Percentiles rank a stretch among this genome's conserved stretches.
Conservation (phyloP, 2,797 vertebrate genomes). For the Remorina albescens region DNA sequence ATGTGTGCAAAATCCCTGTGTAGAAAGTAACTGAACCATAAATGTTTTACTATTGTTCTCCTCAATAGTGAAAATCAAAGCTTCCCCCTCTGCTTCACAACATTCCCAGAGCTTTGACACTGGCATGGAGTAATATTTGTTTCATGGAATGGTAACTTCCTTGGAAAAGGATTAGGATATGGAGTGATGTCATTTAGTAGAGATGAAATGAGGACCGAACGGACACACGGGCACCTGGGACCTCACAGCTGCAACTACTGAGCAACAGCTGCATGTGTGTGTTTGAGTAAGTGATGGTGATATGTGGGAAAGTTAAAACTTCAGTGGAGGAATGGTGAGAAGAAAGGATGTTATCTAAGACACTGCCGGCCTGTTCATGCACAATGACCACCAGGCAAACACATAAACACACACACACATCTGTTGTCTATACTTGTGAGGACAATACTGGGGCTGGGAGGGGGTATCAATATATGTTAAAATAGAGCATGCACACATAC, state of each 20-base stretch:
- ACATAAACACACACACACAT: background rate
- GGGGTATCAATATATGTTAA: background rate
- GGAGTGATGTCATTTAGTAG: conserved; percentile 75
- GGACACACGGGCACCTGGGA: conserved; percentile 69
- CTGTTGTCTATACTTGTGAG: background rate
- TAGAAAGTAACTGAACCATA: conserved; percentile 73
- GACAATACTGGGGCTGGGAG: background rate
- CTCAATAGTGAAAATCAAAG: conserved; percentile 67
- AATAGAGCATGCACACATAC: background rate
- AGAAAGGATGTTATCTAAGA: conserved; percentile 37
- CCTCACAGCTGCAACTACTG: conserved; percentile 76
- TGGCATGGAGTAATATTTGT: conserved; percentile 48
- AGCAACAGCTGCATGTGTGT: conserved; percentile 69
- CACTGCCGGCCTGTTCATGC: conserved; percentile 33
- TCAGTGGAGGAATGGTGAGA: conserved; percentile 40
- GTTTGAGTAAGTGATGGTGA: conserved; percentile 23
- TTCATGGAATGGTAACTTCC: conserved; percentile 65
- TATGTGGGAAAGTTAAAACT: conserved; percentile 53
- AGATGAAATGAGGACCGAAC: conserved; percentile 62
- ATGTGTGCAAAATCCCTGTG: conserved; percentile 63
- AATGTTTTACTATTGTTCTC: conserved; percentile 75
- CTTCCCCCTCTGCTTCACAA: conserved; percentile 42
- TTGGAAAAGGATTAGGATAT: conserved; percentile 62
- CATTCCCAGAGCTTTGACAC: conserved; percentile 53
- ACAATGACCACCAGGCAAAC: conserved; percentile 14